Conservation (phyloP, 2,888 invertebrate genomes). For the Protonemura montana region DNA sequence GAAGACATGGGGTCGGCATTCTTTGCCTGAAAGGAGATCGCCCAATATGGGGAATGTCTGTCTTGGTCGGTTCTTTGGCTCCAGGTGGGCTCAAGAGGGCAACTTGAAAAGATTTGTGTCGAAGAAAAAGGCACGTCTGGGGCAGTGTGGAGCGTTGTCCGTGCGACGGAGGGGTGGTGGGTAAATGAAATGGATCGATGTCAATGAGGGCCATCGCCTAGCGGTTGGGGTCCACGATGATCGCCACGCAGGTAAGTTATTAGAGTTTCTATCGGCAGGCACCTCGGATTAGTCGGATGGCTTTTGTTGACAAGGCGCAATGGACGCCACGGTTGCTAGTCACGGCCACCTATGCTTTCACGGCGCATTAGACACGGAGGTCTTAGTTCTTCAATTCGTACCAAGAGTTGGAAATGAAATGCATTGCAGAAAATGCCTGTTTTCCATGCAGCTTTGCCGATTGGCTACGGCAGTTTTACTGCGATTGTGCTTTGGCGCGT, state of each 20-base stretch:
- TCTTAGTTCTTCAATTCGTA: background rate
- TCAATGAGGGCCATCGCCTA: background rate
- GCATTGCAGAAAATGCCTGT: background rate
- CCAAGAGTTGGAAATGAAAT: background rate
- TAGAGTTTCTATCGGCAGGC: background rate
- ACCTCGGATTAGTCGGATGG: background rate
- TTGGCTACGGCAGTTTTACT: background rate
- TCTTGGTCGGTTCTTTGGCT: background rate
- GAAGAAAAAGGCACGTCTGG: slow-evolving; percentile 12
- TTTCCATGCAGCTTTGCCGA: background rate
- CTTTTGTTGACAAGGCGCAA: background rate
- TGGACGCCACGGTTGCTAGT: background rate
- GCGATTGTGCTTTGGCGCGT: background rate
- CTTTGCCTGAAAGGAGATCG: slow-evolving; percentile 15
- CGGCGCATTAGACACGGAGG: background rate
- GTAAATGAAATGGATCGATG: background rate
- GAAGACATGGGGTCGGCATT: background rate
- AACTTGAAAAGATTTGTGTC: slow-evolving; percentile 15
- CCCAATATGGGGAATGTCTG: background rate
- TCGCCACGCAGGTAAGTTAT: slow-evolving; percentile 1
- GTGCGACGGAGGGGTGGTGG: background rate
- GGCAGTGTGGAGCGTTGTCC: background rate
- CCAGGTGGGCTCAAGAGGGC: slow-evolving; percentile 29
- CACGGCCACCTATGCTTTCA: slow-evolving; percentile 8
- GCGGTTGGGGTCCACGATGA: too few relatives aligned